Evolutionary conservation across 2,113 vertebrate species (phyloP), one percentile per base, ranked within the genome.

Genomic region (Trogon melanurus): DNA sequence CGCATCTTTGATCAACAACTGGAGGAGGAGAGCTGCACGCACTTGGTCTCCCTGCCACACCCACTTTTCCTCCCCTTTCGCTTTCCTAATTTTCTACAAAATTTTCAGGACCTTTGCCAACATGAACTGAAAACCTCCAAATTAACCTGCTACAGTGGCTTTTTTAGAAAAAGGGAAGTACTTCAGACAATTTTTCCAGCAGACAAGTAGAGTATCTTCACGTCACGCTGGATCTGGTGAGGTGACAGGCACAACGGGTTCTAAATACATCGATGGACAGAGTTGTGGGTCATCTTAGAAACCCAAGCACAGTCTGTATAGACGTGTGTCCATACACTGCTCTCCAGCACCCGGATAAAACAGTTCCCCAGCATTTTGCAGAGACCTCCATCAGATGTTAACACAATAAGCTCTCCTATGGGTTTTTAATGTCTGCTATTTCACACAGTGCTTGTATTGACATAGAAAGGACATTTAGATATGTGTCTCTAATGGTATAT

Each of bases 381-480:
- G 56, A 93, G 50, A 32, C 32, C 22, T 94, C 62, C 62, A 74
- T 88, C 81, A 69, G 67, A 78, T 54, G 30, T 65, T 70, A 83
- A 79, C 61, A 88, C 54, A 79, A 85, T 70, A 94, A 79, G 79
- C 34, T 62, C 47, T 91, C 50, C 81, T 91, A 83, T 88, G 85
- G 78, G 51, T 89, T 95, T 95, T 91, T 93, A 92, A 93, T 88
- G 89, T 90, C 83, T 74, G 71, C 44, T 70, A 71, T 94, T 95
- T 95, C 85, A 50, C 69, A 64, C 34, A 74, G 72, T 57, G 13
- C 85, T 54, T 34, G 80, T 64, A 14, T 10, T 96, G 79, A 58
- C 74, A 62, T 5, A 22, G 81, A 29, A 92, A 66, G 29, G 38
- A 53, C 58, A 72, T 89, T 93, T 79, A 61, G 45, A 54, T 76